A percentile compares a stretch with the other conserved stretches of the same genome.
Conservation (phyloP, 1,140 invertebrate species). For the Chlorops oryzae region DNA sequence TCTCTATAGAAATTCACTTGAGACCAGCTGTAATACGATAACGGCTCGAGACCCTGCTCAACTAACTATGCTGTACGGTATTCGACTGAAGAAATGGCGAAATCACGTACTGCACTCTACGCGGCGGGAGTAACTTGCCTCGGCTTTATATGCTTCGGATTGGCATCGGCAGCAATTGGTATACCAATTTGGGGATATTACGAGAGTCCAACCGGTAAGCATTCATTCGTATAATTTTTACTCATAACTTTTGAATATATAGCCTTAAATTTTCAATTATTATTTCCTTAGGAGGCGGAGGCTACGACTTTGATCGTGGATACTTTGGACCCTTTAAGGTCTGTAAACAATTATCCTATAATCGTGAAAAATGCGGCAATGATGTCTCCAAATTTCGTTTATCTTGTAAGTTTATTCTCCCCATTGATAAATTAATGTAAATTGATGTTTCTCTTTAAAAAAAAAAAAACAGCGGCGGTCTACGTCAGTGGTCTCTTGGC, state of each 20-base stretch:
- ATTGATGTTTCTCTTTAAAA: conserved; percentile 39
- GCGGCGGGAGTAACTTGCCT: conserved; percentile 67
- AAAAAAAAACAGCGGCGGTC: conserved; percentile 73
- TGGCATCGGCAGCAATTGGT: conserved; percentile 67
- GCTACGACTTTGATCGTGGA: conserved; percentile 57
- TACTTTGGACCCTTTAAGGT: conserved; percentile 81
- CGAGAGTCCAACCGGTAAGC: conserved; percentile 52
- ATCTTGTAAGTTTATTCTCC: conserved; percentile 59
- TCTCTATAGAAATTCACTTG: too few species aligned
- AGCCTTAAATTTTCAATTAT: neutral
- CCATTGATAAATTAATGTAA: too few species aligned
- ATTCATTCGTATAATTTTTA: conserved; percentile 3
- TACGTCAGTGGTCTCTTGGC: conserved; percentile 71
- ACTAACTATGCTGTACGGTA: conserved; percentile 36
- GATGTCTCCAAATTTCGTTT: conserved; percentile 70
- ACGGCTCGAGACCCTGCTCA: conserved; percentile 24
- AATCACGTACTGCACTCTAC: conserved; percentile 54
- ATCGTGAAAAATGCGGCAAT: conserved; percentile 71
- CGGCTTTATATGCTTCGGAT: conserved; percentile 68
- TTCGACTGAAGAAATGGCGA: conserved; percentile 47
- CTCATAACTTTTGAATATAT: conserved; percentile 51
- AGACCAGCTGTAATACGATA: too few species aligned
- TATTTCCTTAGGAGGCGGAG: conserved; percentile 31
- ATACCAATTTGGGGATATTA: conserved; percentile 76
- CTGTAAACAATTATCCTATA: conserved; percentile 73